Evolutionary conservation across 2,888 invertebrate species (phyloP), one percentile per base, ranked within the genome.

Genomic region (Luffia ferchaultella): DNA sequence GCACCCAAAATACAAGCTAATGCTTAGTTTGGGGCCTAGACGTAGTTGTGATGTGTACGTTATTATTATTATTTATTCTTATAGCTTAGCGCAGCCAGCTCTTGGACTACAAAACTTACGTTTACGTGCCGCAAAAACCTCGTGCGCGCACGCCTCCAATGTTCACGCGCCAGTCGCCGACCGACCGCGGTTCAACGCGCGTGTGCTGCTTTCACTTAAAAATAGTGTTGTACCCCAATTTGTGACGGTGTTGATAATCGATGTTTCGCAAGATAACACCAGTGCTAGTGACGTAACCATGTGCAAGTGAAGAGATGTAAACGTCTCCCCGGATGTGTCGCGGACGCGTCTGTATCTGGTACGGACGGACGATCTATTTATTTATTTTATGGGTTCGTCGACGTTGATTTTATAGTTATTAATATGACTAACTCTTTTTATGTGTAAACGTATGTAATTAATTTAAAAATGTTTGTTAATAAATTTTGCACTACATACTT

Each of bases 111-210:
- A 7, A 3, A 12, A 30, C 30, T 7, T 30, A 30, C 30, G 12
- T 12, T 12, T 12, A 30, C 30, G 12, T 12, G 5, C 3, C 30
- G 30, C 5, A 30, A 30, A 30, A 30, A 30, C 30, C 5, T 30
- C 30, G 30, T 30, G 30, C 30, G 30, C 30, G 30, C 30, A 30
- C 30, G 30, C 12, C 12, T 30, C 30, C 12, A 7, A 7, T 7
- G 30, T 45, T 45, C 51, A 48, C 50, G 48, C 46, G 72, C 72
- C 75, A 77, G 74, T 72, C 79, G 64, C 68, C 67, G 65, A 60
- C 60, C 58, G 63, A 59, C 63, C 56, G 60, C 59, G 63, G 3
- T 30, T 30, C 5, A 3, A 30, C 30, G 30, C 30, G 30, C 30
- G 3, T 30, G 30, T 30, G 30, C 30, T 30, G 5, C 30, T 30